phyloP scores from a whole-genome alignment of 2,888 invertebrate genomes.

The Venusia cambrica region DNA sequence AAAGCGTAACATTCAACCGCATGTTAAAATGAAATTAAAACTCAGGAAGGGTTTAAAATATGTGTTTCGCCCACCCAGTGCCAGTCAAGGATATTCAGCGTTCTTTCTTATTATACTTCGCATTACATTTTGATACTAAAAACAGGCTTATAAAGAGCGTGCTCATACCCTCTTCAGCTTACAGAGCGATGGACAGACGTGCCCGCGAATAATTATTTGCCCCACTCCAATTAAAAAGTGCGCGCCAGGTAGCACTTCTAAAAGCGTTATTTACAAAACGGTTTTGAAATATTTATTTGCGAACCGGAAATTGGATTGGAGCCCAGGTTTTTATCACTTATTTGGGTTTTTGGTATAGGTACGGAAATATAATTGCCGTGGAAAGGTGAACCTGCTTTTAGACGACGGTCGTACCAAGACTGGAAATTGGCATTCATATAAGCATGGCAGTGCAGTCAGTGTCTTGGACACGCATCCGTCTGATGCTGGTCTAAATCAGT shows the following conservation, averaged over 20 bases:
- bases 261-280: conserved; percentile 11
- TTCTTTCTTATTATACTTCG: conserved; percentile 7
- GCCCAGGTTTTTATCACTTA: not conserved
- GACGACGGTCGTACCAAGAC: too few species aligned
- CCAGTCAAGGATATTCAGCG: too few species aligned
- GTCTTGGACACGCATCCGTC: too few species aligned
- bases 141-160: conserved; percentile 26
- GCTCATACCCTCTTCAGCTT: conserved; percentile 27
- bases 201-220: conserved; percentile 52
- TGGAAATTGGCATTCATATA: too few species aligned
- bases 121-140: conserved; percentile 24
- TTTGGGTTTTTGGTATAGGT: not conserved
- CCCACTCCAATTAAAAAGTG: conserved; percentile 51
- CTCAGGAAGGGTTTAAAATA: too few species aligned
- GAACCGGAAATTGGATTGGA: not conserved
- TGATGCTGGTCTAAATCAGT: too few species aligned
- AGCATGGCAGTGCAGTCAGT: too few species aligned
- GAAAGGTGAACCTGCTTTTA: not conserved
- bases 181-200: conserved; percentile 35
- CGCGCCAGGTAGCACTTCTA: conserved; percentile 35
- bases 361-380: not conserved
- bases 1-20: too few species aligned
- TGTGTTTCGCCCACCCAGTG: too few species aligned
- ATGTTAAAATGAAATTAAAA: too few species aligned
- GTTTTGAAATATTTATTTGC: conserved; percentile 3